A percentile compares a stretch with the other conserved stretches of the same genome.
These are phyloP conservation scores for Palloptera scutellata DNA, from an alignment of 2,888 invertebrate species.

Conservation along the genomic window DNA sequence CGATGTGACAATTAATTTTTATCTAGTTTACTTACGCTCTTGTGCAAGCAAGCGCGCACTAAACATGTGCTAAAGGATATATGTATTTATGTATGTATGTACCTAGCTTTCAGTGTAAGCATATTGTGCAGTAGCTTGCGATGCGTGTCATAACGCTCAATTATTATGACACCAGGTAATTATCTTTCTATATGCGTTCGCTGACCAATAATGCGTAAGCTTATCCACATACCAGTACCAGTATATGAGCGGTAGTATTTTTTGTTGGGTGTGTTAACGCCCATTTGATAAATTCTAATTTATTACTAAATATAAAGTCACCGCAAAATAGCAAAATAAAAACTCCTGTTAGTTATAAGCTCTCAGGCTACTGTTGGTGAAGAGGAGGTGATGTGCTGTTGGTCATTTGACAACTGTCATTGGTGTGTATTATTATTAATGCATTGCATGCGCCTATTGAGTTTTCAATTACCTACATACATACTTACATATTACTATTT, in stretches of 20 bases:
- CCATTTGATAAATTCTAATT: slow-evolving; percentile 31
- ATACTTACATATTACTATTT: no score
- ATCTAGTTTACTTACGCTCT: slow-evolving; percentile 49
- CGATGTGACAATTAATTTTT: slow-evolving; percentile 59
- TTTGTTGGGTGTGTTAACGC: slow-evolving; percentile 18
- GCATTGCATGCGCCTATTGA: no score
- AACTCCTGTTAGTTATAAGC: no score
- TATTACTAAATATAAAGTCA: slow-evolving; percentile 6
- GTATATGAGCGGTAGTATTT: background rate
- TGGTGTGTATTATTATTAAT: no score
- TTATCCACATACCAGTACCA: background rate
- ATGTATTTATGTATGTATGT: no score
- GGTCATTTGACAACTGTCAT: no score
- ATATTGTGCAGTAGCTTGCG: slow-evolving; percentile 23
- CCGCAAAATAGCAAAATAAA: no score
- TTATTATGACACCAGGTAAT: slow-evolving; percentile 48
- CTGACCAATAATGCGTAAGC: slow-evolving; percentile 4
- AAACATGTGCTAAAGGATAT: slow-evolving; percentile 13
- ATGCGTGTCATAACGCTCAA: slow-evolving; percentile 49
- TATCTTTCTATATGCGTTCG: slow-evolving; percentile 23
- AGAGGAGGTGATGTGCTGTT: no score
- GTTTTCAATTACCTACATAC: no score
- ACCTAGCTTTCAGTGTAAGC: slow-evolving; percentile 1
- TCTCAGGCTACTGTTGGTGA: no score
- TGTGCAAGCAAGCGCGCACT: background rate